Percentiles rank a stretch among this genome's conserved stretches.
Conservation (phyloP, 2,797 vertebrate species). For the Trachurus trachurus region DNA sequence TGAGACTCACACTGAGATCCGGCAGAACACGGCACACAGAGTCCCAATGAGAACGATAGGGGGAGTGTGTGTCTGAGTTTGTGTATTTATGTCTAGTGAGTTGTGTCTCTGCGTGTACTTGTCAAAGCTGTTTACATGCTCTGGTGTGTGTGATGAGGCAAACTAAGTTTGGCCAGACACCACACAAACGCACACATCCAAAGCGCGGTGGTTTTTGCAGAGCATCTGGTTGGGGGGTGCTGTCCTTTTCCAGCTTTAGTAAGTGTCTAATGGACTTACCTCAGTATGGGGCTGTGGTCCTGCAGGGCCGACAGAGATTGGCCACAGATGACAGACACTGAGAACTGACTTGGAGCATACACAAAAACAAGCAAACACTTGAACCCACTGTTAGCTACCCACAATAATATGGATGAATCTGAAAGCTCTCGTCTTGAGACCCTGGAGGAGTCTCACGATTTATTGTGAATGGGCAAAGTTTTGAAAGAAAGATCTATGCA, state of each 20-base stretch:
- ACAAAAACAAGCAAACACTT: conserved; percentile 37
- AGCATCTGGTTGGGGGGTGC: not conserved
- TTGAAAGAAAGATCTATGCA: not conserved
- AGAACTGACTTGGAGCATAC: conserved; percentile 16
- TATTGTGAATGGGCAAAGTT: not conserved
- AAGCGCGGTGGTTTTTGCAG: conserved; percentile 11
- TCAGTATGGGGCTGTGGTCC: conserved; percentile 41
- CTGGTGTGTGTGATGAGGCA: conserved; percentile 63
- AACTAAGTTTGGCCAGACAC: conserved; percentile 57
- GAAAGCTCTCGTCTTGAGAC: not conserved
- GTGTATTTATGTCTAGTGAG: conserved; percentile 52
- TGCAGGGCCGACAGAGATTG: conserved; percentile 23
- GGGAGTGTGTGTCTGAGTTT: conserved; percentile 42
- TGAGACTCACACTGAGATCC: conserved; percentile 74
- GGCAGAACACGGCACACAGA: conserved; percentile 71
- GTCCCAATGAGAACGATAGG: conserved; percentile 61
- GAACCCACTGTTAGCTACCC: not conserved
- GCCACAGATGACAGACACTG: conserved; percentile 36
- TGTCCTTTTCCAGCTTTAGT: conserved; percentile 55
- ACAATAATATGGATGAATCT: not conserved
- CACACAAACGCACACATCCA: conserved; percentile 35
- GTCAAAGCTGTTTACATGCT: conserved; percentile 68
- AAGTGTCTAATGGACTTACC: conserved; percentile 59
- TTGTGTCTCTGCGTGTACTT: conserved; percentile 60
- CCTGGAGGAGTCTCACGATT: not conserved